A percentile compares a stretch with the other conserved stretches of the same genome.
These are phyloP conservation scores for Epinephelus lanceolatus DNA, from an alignment of 2,113 vertebrate species.

Conservation along the genomic window DNA sequence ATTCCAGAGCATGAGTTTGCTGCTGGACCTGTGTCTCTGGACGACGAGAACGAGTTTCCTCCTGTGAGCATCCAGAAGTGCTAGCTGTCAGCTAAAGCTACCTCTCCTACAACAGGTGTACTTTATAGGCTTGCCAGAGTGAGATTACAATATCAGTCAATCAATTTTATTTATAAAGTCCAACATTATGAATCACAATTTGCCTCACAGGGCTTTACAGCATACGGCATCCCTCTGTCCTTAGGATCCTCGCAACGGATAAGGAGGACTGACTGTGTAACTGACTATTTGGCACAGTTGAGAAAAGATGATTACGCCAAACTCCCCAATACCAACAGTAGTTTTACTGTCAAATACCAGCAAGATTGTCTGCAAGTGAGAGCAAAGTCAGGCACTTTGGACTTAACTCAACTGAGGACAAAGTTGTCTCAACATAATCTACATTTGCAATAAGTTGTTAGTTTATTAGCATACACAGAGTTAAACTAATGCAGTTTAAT, in stretches of 20 bases:
- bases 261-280: not conserved
- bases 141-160: no score
- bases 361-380: not conserved
- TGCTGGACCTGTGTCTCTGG: constrained; percentile 92
- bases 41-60: constrained; percentile 96
- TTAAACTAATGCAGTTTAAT: not conserved
- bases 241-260: no score
- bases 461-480: not conserved
- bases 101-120: not conserved
- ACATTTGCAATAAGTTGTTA: not conserved
- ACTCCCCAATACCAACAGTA: no score
- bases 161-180: no score
- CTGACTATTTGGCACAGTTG: not conserved
- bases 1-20: constrained; percentile 98
- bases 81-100: constrained; percentile 72
- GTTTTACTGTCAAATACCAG: not conserved
- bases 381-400: not conserved
- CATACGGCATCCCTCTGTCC: no score
- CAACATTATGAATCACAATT: no score
- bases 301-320: not conserved
- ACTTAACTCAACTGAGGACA: not conserved
- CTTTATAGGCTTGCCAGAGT: not conserved
- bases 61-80: constrained; percentile 94
- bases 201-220: no score
- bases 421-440: not conserved